A percentile compares a stretch with the other conserved stretches of the same genome.
Evolutionary conservation across 2,888 invertebrate species (phyloP).

Genomic region (Platyscelio sp.): DNA sequence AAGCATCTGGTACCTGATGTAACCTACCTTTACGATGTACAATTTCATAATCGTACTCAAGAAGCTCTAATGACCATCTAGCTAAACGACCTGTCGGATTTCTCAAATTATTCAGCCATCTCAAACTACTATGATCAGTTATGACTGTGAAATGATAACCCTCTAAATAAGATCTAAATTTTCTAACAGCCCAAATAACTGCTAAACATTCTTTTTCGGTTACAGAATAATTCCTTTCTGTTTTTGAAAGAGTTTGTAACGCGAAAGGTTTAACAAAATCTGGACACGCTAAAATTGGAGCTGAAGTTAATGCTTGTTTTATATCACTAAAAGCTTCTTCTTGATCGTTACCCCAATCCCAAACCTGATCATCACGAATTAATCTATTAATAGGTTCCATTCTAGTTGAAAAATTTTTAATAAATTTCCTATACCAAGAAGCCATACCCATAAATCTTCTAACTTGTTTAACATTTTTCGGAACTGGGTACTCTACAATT

Average conservation of each 20-base stretch:
- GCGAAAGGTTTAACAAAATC: constrained; percentile 55
- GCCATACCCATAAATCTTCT: constrained; percentile 40
- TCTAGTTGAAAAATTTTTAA: constrained; percentile 4
- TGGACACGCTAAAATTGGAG: constrained; percentile 67
- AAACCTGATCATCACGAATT: constrained; percentile 1
- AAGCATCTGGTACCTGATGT: too few species aligned
- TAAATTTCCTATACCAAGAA: constrained; percentile 31
- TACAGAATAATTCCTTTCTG: constrained; percentile 70
- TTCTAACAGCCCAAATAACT: not conserved
- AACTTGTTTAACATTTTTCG: constrained; percentile 31
- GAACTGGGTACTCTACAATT: constrained; percentile 28
- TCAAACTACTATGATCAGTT: too few species aligned
- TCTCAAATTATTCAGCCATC: too few species aligned
- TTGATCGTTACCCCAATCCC: constrained; percentile 15
- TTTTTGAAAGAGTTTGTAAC: constrained; percentile 67
- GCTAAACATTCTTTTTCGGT: constrained; percentile 74
- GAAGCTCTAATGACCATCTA: too few species aligned
- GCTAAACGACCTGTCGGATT: too few species aligned
- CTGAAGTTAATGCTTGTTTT: constrained; percentile 10
- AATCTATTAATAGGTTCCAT: constrained; percentile 28
- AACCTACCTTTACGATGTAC: too few species aligned
- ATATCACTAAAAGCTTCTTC: constrained; percentile 12
- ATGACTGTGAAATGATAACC: too few species aligned
- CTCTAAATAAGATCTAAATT: not conserved
- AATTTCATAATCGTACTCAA: too few species aligned